A percentile compares a stretch with the other conserved stretches of the same genome.
Evolutionary conservation across 2,888 invertebrate species (phyloP).

Genomic region (Diloba caeruleocephala): DNA sequence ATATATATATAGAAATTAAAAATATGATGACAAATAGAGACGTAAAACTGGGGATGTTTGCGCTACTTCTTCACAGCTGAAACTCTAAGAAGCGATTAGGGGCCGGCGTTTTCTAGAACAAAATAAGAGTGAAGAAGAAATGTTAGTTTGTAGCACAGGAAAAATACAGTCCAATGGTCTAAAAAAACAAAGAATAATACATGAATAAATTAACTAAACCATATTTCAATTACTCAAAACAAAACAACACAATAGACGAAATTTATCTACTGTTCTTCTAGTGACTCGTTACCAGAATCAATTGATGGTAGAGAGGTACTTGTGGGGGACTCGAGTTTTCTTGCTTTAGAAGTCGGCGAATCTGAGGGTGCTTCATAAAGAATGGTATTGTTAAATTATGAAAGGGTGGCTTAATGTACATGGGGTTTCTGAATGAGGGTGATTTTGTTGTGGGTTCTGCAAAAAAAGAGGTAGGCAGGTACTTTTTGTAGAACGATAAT

Average conservation of each 20-base stretch:
- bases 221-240: not conserved
- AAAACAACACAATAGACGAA: not conserved
- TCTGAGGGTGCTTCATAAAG: conserved; percentile 29
- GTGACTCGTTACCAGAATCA: conserved; percentile 14
- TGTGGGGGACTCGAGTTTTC: conserved; percentile 8
- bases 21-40: too few relatives aligned
- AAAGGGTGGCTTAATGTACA: conserved; percentile 22
- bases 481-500: not conserved
- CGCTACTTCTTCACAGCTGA: too few relatives aligned
- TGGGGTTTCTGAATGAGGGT: conserved; percentile 6
- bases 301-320: conserved; percentile 16
- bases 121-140: too few relatives aligned
- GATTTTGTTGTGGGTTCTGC: conserved; percentile 1
- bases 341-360: conserved; percentile 19
- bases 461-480: not conserved
- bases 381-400: conserved; percentile 29
- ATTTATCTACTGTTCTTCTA: conserved; percentile 24
- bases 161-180: too few relatives aligned
- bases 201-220: too few relatives aligned
- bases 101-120: too few relatives aligned
- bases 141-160: too few relatives aligned
- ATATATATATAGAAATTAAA: too few relatives aligned
- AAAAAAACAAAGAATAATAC: too few relatives aligned
- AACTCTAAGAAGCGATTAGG: too few relatives aligned
- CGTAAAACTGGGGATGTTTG: too few relatives aligned